Conservation (phyloP, 2,113 vertebrate genomes). For the Sapajus apella region DNA sequence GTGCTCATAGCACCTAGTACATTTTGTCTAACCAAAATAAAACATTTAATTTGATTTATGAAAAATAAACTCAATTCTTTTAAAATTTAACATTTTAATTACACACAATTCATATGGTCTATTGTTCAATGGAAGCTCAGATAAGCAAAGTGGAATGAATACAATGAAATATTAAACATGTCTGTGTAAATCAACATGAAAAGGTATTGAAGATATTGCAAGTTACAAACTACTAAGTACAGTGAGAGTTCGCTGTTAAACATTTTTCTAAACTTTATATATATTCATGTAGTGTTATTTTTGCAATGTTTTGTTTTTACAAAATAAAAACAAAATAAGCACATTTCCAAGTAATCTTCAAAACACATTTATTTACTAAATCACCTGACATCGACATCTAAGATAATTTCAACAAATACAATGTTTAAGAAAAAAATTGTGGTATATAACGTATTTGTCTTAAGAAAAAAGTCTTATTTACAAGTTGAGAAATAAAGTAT, state of each 20-base stretch:
- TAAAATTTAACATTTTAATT: conserved; percentile 37
- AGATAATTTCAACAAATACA: conserved; percentile 45
- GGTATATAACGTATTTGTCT: not conserved
- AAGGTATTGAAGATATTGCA: not conserved
- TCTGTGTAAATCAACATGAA: not conserved
- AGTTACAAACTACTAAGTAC: not conserved
- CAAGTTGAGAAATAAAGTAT: conserved; percentile 72
- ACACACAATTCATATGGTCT: not conserved
- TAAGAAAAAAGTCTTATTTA: conserved; percentile 71
- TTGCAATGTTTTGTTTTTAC: not conserved
- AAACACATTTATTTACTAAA: conserved; percentile 56
- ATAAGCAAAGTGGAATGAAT: not conserved
- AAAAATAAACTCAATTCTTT: conserved; percentile 14
- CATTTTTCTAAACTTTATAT: not conserved
- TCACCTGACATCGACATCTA: not conserved
- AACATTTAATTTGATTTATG: conserved; percentile 2
- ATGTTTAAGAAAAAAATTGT: conserved; percentile 49
- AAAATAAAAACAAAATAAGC: conserved; percentile 18
- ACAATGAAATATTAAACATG: not conserved
- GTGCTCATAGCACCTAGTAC: not conserved
- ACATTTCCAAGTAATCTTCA: conserved; percentile 6
- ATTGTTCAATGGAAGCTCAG: not conserved
- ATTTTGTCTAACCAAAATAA: not conserved
- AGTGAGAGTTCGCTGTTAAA: not conserved
- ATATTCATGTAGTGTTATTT: not conserved